Evolutionary conservation across 2,113 vertebrate genomes (phyloP).

Genomic region (Casuarius casuarius): DNA sequence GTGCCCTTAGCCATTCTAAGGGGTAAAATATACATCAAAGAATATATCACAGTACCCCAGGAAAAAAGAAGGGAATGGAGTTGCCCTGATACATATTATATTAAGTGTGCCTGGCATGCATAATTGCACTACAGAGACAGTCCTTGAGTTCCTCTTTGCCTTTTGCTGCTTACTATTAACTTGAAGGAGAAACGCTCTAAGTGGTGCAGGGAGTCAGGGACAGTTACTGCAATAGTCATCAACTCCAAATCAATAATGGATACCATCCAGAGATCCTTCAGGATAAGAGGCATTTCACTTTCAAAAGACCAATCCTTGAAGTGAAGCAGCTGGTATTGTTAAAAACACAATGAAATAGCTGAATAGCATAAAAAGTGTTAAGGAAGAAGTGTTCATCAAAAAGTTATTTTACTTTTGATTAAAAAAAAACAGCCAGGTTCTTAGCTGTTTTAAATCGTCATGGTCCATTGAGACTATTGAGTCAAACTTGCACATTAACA

Average conservation of each 20-base stretch:
- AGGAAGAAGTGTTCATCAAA: not conserved
- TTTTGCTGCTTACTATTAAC: constrained; percentile 28
- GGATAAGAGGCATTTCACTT: constrained; percentile 32
- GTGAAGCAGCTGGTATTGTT: not conserved
- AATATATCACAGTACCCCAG: not conserved
- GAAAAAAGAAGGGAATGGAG: not conserved
- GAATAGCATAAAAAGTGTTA: not conserved
- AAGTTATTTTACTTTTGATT: not conserved
- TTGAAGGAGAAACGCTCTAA: not conserved
- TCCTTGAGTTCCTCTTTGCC: not conserved
- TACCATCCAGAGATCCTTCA: constrained; percentile 20
- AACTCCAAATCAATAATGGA: constrained; percentile 38
- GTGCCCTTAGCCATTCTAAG: not conserved
- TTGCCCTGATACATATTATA: not conserved
- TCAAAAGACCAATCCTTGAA: not conserved
- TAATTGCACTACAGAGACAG: not conserved
- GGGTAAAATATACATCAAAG: not conserved
- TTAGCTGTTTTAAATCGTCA: not conserved
- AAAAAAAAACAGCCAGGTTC: not conserved
- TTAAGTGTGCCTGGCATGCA: not conserved
- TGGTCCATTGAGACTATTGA: not conserved
- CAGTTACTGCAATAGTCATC: not conserved
- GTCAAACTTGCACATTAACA: not conserved
- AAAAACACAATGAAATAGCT: constrained; percentile 7
- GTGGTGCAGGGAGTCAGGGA: not conserved